Percentiles rank a stretch among this genome's conserved stretches.
Evolutionary conservation across 92 coral and sea anemone genomes (phyloP).

Genomic region (Epizoanthus scotinus): DNA sequence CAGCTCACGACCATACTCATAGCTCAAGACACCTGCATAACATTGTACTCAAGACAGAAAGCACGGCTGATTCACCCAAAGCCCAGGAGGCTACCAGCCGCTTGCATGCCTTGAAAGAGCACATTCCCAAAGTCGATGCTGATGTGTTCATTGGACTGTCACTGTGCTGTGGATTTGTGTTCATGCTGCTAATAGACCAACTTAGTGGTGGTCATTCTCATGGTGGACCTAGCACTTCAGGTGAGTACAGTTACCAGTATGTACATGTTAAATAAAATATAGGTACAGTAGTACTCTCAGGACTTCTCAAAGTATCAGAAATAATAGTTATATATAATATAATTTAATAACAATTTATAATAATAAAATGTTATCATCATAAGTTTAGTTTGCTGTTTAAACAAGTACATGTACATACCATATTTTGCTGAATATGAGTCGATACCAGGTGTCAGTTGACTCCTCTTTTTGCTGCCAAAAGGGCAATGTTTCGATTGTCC

Average conservation of each 20-base stretch:
- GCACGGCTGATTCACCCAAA: slow-evolving; percentile 4
- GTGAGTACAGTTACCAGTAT: slow-evolving; percentile 1
- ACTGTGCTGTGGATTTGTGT: slow-evolving; percentile 91
- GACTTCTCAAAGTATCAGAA: neutral
- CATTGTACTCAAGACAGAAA: slow-evolving; percentile 11
- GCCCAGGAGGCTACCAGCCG: slow-evolving; percentile 39
- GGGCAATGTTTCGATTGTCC: too few species aligned
- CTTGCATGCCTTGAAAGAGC: slow-evolving; percentile 48
- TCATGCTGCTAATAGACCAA: slow-evolving; percentile 90
- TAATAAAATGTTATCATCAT: too few species aligned
- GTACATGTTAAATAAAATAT: too few species aligned
- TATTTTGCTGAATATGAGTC: too few species aligned
- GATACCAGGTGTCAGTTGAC: too few species aligned
- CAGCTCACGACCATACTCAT: slow-evolving; percentile 42
- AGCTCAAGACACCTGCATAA: slow-evolving; percentile 57
- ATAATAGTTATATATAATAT: neutral
- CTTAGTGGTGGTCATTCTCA: slow-evolving; percentile 97
- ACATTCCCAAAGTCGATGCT: slow-evolving; percentile 85
- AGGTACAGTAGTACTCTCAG: too few species aligned
- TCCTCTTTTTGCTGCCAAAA: too few species aligned
- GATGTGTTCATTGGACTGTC: slow-evolving; percentile 94
- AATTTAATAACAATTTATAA: too few species aligned
- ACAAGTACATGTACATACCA: too few species aligned
- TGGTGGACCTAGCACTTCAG: slow-evolving; percentile 59
- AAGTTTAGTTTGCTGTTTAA: too few species aligned